phyloP scores from a whole-genome alignment of 1,140 invertebrate genomes.

The Bicyclus anynana region DNA sequence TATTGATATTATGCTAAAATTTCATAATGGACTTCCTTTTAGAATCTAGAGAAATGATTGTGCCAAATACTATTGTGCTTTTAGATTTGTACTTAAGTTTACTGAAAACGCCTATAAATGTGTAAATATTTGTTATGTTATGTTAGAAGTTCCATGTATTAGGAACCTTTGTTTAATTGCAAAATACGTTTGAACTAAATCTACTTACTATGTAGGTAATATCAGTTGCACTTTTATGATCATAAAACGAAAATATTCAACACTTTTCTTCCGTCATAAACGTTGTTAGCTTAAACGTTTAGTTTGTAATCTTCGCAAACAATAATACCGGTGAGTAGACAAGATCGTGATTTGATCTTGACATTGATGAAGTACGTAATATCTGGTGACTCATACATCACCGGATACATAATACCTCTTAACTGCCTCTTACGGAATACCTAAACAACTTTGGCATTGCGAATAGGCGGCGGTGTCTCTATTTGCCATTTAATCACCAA shows the following conservation, averaged over 20 bases:
- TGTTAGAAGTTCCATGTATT: too few species aligned
- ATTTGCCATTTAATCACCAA: constrained; percentile 2
- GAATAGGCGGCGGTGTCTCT: constrained; percentile 2
- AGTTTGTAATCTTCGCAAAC: not conserved
- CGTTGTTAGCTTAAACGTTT: not conserved
- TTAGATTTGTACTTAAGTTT: too few species aligned
- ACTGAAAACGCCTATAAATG: too few species aligned
- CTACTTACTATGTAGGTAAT: too few species aligned
- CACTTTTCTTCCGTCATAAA: not conserved
- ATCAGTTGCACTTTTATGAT: too few species aligned
- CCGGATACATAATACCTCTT: constrained; percentile 37
- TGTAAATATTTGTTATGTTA: too few species aligned
- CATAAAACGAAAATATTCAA: not conserved
- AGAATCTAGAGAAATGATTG: too few species aligned
- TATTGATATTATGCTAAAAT: not conserved
- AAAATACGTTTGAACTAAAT: too few species aligned
- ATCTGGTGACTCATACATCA: constrained; percentile 41
- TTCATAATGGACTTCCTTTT: not conserved
- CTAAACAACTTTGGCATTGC: constrained; percentile 15
- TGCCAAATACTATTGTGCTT: too few species aligned
- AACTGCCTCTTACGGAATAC: constrained; percentile 27
- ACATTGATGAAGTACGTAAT: constrained; percentile 43
- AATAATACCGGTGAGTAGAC: not conserved
- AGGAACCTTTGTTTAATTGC: too few species aligned
- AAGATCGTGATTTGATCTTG: constrained; percentile 34